These are phyloP conservation scores for Phoebastria nigripes DNA, from an alignment of 2,797 vertebrate species.

Conservation along the genomic window DNA sequence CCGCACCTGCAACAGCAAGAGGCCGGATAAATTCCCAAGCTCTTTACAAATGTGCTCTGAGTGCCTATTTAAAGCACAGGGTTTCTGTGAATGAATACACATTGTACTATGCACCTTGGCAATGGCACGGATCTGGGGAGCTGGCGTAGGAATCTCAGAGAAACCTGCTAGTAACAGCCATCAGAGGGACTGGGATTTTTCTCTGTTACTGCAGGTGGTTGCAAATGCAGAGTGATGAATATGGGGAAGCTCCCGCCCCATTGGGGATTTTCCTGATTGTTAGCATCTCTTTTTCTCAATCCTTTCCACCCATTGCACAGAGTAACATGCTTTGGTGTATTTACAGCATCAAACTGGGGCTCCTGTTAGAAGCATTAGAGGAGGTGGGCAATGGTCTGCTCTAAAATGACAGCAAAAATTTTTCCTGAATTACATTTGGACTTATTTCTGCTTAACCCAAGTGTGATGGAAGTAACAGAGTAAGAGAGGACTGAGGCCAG, in stretches of 20 bases:
- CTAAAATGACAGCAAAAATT: not conserved
- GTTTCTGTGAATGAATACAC: not conserved
- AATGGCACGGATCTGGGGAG: not conserved
- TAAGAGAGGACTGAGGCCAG: not conserved
- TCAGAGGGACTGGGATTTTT: not conserved
- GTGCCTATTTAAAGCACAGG: not conserved
- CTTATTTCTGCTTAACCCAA: not conserved
- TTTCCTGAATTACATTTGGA: not conserved
- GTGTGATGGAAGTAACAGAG: not conserved
- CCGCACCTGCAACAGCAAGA: not conserved
- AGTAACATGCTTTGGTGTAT: not conserved
- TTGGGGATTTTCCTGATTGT: not conserved
- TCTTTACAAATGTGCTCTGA: not conserved
- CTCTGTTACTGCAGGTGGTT: not conserved
- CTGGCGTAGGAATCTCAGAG: not conserved
- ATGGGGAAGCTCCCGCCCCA: accelerated
- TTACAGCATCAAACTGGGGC: not conserved
- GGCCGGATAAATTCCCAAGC: not conserved
- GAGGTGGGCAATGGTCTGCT: not conserved
- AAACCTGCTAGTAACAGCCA: not conserved
- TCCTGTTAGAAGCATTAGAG: not conserved
- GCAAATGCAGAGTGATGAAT: not conserved
- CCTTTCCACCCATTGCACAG: not conserved
- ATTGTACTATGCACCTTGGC: not conserved
- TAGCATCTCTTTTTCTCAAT: not conserved